Percentiles rank a stretch among this genome's conserved stretches.
phyloP scores from a whole-genome alignment of 2,113 vertebrate species.

The Galemys pyrenaicus region DNA sequence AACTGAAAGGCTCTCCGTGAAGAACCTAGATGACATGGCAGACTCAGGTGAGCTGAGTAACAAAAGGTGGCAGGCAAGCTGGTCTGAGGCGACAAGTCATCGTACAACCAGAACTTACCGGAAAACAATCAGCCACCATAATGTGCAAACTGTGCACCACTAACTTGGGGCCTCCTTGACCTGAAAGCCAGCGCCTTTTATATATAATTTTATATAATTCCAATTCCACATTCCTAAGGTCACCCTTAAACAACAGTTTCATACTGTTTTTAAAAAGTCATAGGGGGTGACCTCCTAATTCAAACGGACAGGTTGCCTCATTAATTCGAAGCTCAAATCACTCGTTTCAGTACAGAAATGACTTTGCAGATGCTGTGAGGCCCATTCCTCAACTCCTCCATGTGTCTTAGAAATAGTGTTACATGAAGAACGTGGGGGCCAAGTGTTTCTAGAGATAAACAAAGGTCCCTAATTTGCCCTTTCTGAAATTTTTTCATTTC shows the following conservation, averaged over 20 bases:
- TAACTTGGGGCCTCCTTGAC: neutral
- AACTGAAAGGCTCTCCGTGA: rapidly evolving
- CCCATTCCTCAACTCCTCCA: neutral
- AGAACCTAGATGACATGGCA: neutral
- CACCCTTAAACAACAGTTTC: neutral
- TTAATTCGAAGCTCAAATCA: neutral
- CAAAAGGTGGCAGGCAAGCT: neutral
- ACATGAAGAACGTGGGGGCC: neutral
- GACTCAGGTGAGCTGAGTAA: neutral
- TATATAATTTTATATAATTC: too few relatives aligned
- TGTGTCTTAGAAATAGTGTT: neutral
- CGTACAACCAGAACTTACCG: neutral
- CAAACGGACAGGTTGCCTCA: neutral
- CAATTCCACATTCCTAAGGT: neutral
- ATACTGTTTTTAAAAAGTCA: neutral
- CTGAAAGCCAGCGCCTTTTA: too few relatives aligned
- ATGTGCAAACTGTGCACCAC: neutral
- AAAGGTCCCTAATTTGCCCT: neutral
- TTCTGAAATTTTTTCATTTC: neutral
- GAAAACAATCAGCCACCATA: neutral
- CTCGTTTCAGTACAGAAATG: neutral
- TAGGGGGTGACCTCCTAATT: neutral
- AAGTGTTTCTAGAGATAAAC: neutral
- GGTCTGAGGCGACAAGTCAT: neutral
- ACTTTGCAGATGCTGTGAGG: rapidly evolving